phyloP scores from a whole-genome alignment of 2,797 vertebrate genomes.

The Enteromius thamalakanensis region DNA sequence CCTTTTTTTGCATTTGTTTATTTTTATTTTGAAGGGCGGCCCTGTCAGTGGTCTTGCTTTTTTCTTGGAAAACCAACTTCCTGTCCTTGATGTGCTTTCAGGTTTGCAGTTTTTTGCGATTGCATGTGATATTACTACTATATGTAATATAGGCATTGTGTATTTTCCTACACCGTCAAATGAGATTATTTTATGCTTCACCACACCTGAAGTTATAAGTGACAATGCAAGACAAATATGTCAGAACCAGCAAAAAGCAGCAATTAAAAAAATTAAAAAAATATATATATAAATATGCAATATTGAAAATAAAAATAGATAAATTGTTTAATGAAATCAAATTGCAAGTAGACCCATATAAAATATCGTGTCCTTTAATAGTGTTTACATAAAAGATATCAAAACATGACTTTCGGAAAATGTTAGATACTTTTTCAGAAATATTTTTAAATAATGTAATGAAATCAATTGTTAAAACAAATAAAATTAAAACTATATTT shows the following conservation, averaged over 20 bases:
- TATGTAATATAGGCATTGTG: background rate
- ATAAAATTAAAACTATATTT: background rate
- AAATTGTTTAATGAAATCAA: background rate
- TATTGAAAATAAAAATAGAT: no score
- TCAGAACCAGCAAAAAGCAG: background rate
- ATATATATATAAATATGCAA: background rate
- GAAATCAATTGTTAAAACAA: no score
- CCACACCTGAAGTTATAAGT: background rate
- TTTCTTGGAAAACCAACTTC: conserved; percentile 28
- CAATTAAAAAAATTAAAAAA: background rate
- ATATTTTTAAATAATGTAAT: background rate
- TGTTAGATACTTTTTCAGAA: background rate
- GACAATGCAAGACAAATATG: background rate
- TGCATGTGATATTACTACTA: background rate
- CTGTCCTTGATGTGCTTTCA: conserved; percentile 33
- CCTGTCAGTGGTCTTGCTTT: conserved; percentile 37
- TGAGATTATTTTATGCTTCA: background rate
- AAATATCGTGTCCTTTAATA: background rate
- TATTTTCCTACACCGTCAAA: background rate
- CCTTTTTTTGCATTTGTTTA: conserved; percentile 40
- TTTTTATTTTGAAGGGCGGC: conserved; percentile 42
- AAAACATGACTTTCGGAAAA: background rate
- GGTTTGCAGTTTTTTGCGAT: background rate
- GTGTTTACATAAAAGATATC: background rate
- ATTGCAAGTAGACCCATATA: background rate